phyloP scores from a whole-genome alignment of 2,113 vertebrate species.

The Diadophis punctatus region DNA sequence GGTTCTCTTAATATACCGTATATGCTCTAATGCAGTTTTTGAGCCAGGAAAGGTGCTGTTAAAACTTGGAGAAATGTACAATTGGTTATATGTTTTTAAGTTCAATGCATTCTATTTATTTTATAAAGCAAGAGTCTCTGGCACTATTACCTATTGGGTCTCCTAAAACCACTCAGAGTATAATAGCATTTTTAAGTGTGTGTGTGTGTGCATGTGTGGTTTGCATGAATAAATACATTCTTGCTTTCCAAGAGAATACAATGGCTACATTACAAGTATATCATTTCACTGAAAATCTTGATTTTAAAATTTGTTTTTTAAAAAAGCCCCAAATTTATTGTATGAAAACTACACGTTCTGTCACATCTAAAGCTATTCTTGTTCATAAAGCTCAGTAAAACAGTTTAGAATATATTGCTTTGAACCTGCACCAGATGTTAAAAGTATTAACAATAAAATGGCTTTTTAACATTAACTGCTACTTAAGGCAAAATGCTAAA shows the following conservation, averaged over 20 bases:
- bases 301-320: neutral
- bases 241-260: neutral
- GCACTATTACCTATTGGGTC: neutral
- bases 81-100: neutral
- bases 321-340: neutral
- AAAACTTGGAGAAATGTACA: neutral
- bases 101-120: neutral
- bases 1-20: neutral
- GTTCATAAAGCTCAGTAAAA: constrained; percentile 25
- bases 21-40: neutral
- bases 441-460: constrained; percentile 65
- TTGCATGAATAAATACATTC: neutral
- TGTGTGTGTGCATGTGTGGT: neutral
- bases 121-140: neutral
- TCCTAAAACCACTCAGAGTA: neutral
- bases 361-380: neutral
- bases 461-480: constrained; percentile 61
- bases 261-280: neutral
- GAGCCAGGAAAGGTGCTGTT: neutral
- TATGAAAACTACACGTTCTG: neutral
- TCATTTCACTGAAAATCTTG: neutral
- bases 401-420: constrained; percentile 48
- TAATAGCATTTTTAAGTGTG: neutral
- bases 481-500: constrained; percentile 64
- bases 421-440: constrained; percentile 61